A percentile compares a stretch with the other conserved stretches of the same genome.
Evolutionary conservation across 1,140 invertebrate species (phyloP).

Genomic region (Macrosteles quadrilineatus): DNA sequence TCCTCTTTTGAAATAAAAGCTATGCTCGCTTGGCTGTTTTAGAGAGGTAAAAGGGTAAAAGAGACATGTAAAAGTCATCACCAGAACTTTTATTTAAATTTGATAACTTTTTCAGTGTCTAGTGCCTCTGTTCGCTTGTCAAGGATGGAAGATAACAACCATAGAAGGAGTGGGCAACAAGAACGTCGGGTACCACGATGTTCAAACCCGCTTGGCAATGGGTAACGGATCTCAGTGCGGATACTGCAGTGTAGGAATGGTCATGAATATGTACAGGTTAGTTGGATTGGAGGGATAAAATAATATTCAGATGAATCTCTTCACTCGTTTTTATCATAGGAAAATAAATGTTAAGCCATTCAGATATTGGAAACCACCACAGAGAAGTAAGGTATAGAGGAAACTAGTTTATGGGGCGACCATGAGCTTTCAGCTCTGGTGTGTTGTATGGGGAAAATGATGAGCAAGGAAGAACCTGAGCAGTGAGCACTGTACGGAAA

Average conservation of each 20-base stretch:
- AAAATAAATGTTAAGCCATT: not conserved
- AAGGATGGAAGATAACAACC: constrained; percentile 54
- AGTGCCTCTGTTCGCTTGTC: constrained; percentile 52
- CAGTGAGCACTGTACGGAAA: no score
- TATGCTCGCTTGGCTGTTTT: no score
- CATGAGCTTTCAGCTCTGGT: no score
- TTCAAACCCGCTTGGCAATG: constrained; percentile 47
- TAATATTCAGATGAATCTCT: not conserved
- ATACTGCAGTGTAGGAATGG: constrained; percentile 54
- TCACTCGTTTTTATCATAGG: not conserved
- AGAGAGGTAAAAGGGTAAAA: no score
- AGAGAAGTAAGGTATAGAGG: no score
- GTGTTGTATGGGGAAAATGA: no score
- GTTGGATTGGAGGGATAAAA: not conserved
- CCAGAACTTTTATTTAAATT: no score
- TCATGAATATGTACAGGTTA: constrained; percentile 55
- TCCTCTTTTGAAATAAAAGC: no score
- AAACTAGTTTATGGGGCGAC: no score
- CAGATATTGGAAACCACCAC: not conserved
- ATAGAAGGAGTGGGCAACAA: constrained; percentile 54
- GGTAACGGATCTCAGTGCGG: constrained; percentile 54
- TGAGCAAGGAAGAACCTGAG: no score
- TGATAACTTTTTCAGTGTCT: constrained; percentile 54
- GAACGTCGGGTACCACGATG: constrained; percentile 48
- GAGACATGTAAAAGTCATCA: no score